Base-by-base conservation (phyloP, 2,888 invertebrate genomes). In the Bruchidius siliquastri region DNA sequence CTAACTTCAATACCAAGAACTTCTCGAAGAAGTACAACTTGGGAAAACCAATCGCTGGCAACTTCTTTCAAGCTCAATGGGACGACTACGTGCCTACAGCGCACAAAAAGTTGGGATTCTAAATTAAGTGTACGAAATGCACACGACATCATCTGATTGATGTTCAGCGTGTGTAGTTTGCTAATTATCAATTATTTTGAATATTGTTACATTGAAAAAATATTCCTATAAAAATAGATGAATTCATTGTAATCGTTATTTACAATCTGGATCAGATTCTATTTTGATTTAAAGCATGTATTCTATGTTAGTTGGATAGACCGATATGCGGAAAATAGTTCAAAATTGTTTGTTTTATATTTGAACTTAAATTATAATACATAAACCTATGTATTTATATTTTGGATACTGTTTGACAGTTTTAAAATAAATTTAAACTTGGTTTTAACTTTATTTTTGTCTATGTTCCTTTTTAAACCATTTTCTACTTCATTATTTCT, bases 41-140 rank as follows among this genome's bases (percentile, higher is more conserved):
- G 74, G 90, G 91, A 6, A 83, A 87, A 2, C 90, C 91, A 0
- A 83, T 91, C 26, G 91, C 91, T 79, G 91, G 91, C 21, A 91
- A 91, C 80, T 91, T 89, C 82, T 90, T 88, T 83, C 83, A 87
- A 69, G 90, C 90, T 0, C 67, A 75, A 70, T 74, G 67, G 26
- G 77, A 77, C 20, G 74, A 77, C 22, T 69, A 72, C 20, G 75
- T 75, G 18, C 73, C 75, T 20, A 71, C 71, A 67, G 71, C 68
- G 4, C 75, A 74, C 49, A 75, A 75, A 26, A 72, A 71, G 69
- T 67, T 75, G 22, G 75, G 75, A 22, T 72, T 75, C 67, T 75
- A 75, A 69, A 30, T 71, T 10, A 13, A n/a, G 20, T 21, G 69
- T 49, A 1, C 49, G 10, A 8, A 2, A 26, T 8, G 8, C 26